A percentile compares a stretch with the other conserved stretches of the same genome.
Evolutionary conservation across 2,888 invertebrate species (phyloP).

Genomic region (Schrankia costaestrigalis): DNA sequence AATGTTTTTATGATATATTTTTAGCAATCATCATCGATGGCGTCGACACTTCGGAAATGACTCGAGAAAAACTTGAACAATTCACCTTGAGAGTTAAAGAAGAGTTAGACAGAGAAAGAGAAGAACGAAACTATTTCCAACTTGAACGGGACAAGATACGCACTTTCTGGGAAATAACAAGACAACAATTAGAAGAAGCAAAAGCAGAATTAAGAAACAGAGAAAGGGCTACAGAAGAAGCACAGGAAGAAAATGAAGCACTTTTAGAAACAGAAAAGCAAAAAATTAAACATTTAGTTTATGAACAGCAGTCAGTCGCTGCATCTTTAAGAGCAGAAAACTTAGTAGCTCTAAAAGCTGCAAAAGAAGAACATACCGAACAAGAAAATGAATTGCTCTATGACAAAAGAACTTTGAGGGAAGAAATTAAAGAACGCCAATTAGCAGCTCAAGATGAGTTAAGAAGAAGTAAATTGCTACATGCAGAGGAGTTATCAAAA

Average conservation of each 20-base stretch:
- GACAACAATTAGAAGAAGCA: conserved; percentile 92
- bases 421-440: conserved; percentile 85
- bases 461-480: conserved; percentile 84
- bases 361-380: conserved; percentile 89
- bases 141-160: conserved; percentile 96
- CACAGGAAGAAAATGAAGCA: conserved; percentile 91
- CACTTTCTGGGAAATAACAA: conserved; percentile 97
- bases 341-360: conserved; percentile 88
- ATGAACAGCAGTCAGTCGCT: conserved; percentile 92
- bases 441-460: conserved; percentile 86
- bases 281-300: conserved; percentile 95
- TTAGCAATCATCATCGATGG: conserved; percentile 89
- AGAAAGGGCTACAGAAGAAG: conserved; percentile 92
- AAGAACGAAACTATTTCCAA: conserved; percentile 97
- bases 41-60: conserved; percentile 95
- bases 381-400: conserved; percentile 88
- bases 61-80: conserved; percentile 94
- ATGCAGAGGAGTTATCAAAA: conserved; percentile 87
- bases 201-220: conserved; percentile 84
- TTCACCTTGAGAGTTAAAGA: conserved; percentile 92
- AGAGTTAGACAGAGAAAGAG: conserved; percentile 95
- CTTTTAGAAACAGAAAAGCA: conserved; percentile 94
- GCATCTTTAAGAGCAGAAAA: conserved; percentile 92
- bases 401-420: conserved; percentile 86
- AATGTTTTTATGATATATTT: conserved; percentile 16